Evolutionary conservation across 2,113 vertebrate genomes (phyloP).

Genomic region (Heterotis niloticus): DNA sequence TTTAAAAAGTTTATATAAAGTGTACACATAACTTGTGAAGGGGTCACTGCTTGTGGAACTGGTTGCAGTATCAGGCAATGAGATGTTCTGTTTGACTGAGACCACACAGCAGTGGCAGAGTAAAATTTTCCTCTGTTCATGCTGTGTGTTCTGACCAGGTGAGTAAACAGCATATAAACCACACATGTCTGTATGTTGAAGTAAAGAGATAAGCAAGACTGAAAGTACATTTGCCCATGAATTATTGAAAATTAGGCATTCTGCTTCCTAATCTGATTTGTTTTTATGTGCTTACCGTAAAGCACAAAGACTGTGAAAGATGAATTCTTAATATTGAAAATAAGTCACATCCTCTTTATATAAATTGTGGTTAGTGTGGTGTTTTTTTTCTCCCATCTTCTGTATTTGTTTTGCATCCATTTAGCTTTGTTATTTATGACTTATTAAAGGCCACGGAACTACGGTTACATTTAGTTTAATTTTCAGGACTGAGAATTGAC

Average conservation of each 20-base stretch:
- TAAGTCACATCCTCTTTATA: background rate
- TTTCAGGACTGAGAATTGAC: no score
- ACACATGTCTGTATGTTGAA: constrained; percentile 5
- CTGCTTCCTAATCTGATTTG: background rate
- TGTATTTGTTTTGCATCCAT: no score
- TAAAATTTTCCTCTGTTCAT: no score
- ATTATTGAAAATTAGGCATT: constrained; percentile 11
- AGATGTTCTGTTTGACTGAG: no score
- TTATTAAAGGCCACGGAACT: no score
- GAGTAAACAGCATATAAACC: constrained; percentile 6
- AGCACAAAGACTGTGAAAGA: background rate
- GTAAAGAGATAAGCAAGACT: background rate
- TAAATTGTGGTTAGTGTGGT: background rate
- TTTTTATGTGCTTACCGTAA: background rate
- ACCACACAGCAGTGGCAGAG: no score
- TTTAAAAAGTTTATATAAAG: no score
- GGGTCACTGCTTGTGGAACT: no score
- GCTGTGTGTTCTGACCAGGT: background rate
- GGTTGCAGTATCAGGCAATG: no score
- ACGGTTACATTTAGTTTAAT: no score
- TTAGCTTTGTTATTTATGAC: no score
- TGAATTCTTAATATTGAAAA: background rate
- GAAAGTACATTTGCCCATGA: background rate
- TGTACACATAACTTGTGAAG: no score
- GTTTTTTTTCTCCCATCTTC: background rate